Conservation (phyloP, 2,888 invertebrate genomes). For the Scrobipalpa atriplicella region DNA sequence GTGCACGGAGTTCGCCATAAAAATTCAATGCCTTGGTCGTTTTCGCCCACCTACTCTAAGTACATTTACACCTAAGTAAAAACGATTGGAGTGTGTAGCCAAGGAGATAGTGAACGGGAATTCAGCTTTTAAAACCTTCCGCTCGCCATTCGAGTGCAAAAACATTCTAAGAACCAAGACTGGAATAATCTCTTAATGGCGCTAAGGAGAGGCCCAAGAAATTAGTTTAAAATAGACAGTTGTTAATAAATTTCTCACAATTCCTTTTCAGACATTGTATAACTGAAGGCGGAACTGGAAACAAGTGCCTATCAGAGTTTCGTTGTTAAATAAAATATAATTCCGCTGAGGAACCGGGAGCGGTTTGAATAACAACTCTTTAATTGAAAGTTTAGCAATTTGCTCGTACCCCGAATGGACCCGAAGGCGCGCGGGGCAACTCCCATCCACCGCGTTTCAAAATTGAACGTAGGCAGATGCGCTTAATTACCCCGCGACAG, state of each 20-base stretch:
- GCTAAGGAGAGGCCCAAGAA: constrained; percentile 41
- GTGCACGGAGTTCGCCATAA: constrained; percentile 28
- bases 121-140: constrained; percentile 28
- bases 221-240: constrained; percentile 55
- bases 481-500: constrained; percentile 80
- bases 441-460: constrained; percentile 78
- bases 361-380: constrained; percentile 82
- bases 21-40: constrained; percentile 30
- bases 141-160: not conserved
- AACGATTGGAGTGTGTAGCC: constrained; percentile 21
- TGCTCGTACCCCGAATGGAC: constrained; percentile 80
- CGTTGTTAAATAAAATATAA: constrained; percentile 78
- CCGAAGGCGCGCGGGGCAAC: constrained; percentile 69
- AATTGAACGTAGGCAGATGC: constrained; percentile 83
- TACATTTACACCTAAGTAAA: constrained; percentile 28
- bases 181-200: constrained; percentile 37
- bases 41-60: constrained; percentile 22
- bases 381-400: constrained; percentile 83
- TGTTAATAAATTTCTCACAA: constrained; percentile 59
- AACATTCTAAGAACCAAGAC: not conserved
- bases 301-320: constrained; percentile 71
- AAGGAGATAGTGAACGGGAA: constrained; percentile 20
- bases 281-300: constrained; percentile 63
- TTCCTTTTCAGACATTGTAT: constrained; percentile 61
- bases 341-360: constrained; percentile 68